phyloP scores from a whole-genome alignment of 2,888 invertebrate species.

The Itoplectis maculator region DNA sequence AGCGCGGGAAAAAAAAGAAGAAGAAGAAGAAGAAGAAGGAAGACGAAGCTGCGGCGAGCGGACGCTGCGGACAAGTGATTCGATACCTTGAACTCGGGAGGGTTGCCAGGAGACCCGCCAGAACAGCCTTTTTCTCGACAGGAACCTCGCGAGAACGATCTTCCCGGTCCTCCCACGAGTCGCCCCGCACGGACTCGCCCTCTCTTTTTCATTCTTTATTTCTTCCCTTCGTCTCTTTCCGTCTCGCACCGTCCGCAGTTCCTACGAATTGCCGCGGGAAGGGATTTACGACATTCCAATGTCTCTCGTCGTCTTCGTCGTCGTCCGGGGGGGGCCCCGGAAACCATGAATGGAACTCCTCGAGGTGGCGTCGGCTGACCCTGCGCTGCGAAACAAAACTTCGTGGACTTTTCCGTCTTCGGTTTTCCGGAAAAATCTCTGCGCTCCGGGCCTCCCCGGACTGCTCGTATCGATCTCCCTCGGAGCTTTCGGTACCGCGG shows the following conservation, averaged over 20 bases:
- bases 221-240: slow-evolving; percentile 43
- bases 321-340: no score
- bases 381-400: slow-evolving; percentile 30
- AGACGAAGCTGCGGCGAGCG: slow-evolving; percentile 68
- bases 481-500: not conserved
- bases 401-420: slow-evolving; percentile 39
- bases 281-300: slow-evolving; percentile 79
- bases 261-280: slow-evolving; percentile 62
- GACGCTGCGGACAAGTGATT: slow-evolving; percentile 65
- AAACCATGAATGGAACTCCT: slow-evolving; percentile 76
- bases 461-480: not conserved
- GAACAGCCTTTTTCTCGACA: slow-evolving; percentile 46
- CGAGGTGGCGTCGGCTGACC: slow-evolving; percentile 47
- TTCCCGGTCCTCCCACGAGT: slow-evolving; percentile 65
- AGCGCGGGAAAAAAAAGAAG: slow-evolving; percentile 62
- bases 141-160: slow-evolving; percentile 42
- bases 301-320: slow-evolving; percentile 65
- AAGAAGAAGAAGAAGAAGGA: slow-evolving; percentile 35
- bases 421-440: slow-evolving; percentile 47
- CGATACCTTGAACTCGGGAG: slow-evolving; percentile 69
- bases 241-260: slow-evolving; percentile 58
- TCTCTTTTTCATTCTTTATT: slow-evolving; percentile 36
- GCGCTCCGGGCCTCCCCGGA: slow-evolving; percentile 44
- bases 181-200: not conserved
- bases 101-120: slow-evolving; percentile 42